A percentile compares a stretch with the other conserved stretches of the same genome.
phyloP scores from a whole-genome alignment of 30 jellyfish, hydroid and myxozoan genomes.

The Clytia hemisphaerica region DNA sequence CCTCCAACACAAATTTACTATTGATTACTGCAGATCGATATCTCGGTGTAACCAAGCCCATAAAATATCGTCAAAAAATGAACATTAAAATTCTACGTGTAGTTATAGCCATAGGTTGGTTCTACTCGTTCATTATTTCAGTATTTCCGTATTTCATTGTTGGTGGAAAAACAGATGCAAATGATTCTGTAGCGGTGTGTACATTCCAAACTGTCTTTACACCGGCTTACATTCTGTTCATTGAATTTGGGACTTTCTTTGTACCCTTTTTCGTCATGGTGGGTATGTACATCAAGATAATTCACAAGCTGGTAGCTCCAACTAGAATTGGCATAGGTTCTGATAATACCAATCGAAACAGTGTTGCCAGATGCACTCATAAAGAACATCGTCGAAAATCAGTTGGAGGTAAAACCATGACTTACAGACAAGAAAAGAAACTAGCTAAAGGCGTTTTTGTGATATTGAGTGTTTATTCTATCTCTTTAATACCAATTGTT shows the following conservation, averaged over 20 bases:
- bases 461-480: constrained; percentile 29
- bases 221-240: constrained; percentile 26
- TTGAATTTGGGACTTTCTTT: constrained; percentile 35
- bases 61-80: constrained; percentile 20
- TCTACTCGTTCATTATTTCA: constrained; percentile 20
- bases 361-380: constrained; percentile 32
- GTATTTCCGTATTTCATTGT: constrained; percentile 9
- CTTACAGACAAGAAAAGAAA: constrained; percentile 21
- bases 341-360: too few species aligned
- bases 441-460: constrained; percentile 31
- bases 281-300: constrained; percentile 14
- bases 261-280: constrained; percentile 37
- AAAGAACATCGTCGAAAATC: neutral
- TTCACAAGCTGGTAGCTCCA: constrained; percentile 14
- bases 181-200: constrained; percentile 23
- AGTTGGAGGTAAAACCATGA: too few species aligned
- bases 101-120: constrained; percentile 23
- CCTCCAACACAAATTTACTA: constrained; percentile 39
- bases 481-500: constrained; percentile 31
- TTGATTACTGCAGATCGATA: constrained; percentile 49
- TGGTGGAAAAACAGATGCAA: neutral
- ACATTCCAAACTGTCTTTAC: constrained; percentile 30
- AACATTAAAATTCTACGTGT: constrained; percentile 11
- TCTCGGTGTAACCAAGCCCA: constrained; percentile 34
- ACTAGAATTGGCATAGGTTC: neutral